Evolutionary conservation across 2,797 vertebrate species (phyloP), one percentile per base, ranked within the genome.

Genomic region (Melanogrammus aeglefinus): DNA sequence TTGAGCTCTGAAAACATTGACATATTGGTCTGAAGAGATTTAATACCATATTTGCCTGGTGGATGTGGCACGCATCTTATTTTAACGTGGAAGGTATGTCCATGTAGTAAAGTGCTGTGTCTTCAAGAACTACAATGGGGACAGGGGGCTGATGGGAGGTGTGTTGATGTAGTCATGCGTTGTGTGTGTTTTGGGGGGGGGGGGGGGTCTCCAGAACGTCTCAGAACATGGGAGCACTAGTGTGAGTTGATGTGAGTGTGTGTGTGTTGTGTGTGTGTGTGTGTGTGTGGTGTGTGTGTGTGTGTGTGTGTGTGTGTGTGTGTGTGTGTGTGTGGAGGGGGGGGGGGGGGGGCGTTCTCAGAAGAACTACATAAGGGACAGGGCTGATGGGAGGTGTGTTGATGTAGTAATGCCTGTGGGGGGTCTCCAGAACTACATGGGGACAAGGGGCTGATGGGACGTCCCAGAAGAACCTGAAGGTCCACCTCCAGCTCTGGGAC

Each of bases 401-500:
- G 31, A 31, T 31, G 31, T 31, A 31, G 14, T 33, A 4, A 33
- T n/a, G 13, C 10, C 10, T 77, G 14, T 27, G 78, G 79, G 3
- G 76, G 51, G 33, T 57, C 44, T 74, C 63, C 80, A 99, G 97
- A 91, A 93, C 4, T 98, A 98, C 83, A 93, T 91, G 6, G 94
- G 95, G 29, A 94, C 90, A 74, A 74, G 94, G 94, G 29, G 84
- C 95, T 10, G 96, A 96, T 88, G 96, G 94, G 70, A 92, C 89
- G 6, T 92, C 94, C 1, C 96, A 96, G 74, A 97, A 91, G 82
- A 93, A 94, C 14, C 97, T 96, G 84, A 96, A 87, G 86, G 95
- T 98, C 1, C 97, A 99, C 76, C 95, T 99, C 81, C 97, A 99
- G 88, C 96, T 99, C 1, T 99, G 97, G 97, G 97, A 99, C 92